Evolutionary conservation across 2,113 vertebrate genomes (phyloP), one percentile per base, ranked within the genome.

Genomic region (Lampris incognitus): DNA sequence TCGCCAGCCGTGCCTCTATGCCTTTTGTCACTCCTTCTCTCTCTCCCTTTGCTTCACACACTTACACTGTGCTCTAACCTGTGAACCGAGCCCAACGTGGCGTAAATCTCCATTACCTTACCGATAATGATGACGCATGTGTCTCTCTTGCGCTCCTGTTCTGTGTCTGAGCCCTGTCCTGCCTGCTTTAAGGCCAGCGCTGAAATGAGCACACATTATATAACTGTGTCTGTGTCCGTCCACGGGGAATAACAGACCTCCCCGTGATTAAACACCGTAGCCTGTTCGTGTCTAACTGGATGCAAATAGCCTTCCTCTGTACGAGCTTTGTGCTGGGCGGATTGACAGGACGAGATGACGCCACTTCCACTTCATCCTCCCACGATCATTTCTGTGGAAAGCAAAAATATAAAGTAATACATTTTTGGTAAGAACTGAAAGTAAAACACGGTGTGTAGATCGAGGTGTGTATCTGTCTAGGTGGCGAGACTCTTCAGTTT

Each of bases 211-310:
- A 39, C 38, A 60, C 56, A 59, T 88, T 84, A 78, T 68, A 55
- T 67, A 78, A 79, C 70, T 6, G 24, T 56, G 73, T 78, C 57
- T 78, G 56, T 38, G 73, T 86, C 59, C 7, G 1, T 74, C 76
- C 41, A 65, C 74, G 48, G 70, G 66, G 60, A 84, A 57, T 54
- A 66, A 67, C 75, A 76, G 78, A 69, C 54, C 9, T 69, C 54
- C 54, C 37, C 7, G 3, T 54, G 48, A 75, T 82, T 77, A 54
- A 81, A 82, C 66, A 59, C 13, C 24, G 42, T 46, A 62, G 42
- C 10, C 52, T 48, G 57, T 78, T 76, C 75, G 36, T 69, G 55
- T 66, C 44, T 24, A 24, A 24, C 24, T 59, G 6, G 49, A 69
- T 70, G 9, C 50, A 63, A 51, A 56, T 46, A 6, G 2, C 1